Percentiles rank a stretch among this genome's conserved stretches.
Evolutionary conservation across 2,888 invertebrate genomes (phyloP).

Genomic region (Caenorhabditis sp.): DNA sequence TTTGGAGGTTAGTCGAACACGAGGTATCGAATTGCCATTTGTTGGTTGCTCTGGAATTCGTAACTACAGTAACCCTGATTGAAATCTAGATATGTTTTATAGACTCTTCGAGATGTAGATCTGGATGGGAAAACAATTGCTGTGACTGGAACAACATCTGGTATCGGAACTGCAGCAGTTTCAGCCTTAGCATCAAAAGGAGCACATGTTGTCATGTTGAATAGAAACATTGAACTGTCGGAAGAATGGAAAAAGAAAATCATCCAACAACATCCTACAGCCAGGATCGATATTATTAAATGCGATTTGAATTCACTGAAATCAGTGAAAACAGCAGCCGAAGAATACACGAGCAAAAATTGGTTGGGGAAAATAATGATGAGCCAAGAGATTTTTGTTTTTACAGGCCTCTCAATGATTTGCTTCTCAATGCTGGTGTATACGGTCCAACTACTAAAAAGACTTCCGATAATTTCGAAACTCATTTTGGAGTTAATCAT

Average conservation of each 20-base stretch:
- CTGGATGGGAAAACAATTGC: conserved; percentile 58
- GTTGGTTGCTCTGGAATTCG: too few relatives aligned
- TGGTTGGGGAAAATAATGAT: conserved; percentile 27
- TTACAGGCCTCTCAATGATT: conserved; percentile 73
- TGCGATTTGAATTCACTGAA: conserved; percentile 72
- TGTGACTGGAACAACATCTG: conserved; percentile 60
- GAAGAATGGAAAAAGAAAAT: conserved; percentile 80
- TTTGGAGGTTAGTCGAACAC: conserved; percentile 23
- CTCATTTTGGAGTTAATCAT: conserved; percentile 80
- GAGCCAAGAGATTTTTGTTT: neutral
- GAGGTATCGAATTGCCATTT: neutral
- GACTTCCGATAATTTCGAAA: conserved; percentile 74
- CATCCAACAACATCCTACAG: conserved; percentile 61
- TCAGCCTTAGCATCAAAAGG: conserved; percentile 54
- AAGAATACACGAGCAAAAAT: conserved; percentile 68
- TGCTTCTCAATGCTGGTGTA: conserved; percentile 75
- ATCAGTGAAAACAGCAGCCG: conserved; percentile 72
- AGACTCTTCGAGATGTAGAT: conserved; percentile 46
- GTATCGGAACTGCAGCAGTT: conserved; percentile 61
- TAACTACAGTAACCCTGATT: too few relatives aligned
- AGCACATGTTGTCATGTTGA: conserved; percentile 86
- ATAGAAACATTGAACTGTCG: conserved; percentile 78
- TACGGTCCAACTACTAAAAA: conserved; percentile 71
- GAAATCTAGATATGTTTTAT: too few relatives aligned
- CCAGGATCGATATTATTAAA: conserved; percentile 71